A percentile compares a stretch with the other conserved stretches of the same genome.
These are phyloP conservation scores for Drosophila saltans DNA, from an alignment of 1,140 invertebrate genomes.

Conservation along the genomic window DNA sequence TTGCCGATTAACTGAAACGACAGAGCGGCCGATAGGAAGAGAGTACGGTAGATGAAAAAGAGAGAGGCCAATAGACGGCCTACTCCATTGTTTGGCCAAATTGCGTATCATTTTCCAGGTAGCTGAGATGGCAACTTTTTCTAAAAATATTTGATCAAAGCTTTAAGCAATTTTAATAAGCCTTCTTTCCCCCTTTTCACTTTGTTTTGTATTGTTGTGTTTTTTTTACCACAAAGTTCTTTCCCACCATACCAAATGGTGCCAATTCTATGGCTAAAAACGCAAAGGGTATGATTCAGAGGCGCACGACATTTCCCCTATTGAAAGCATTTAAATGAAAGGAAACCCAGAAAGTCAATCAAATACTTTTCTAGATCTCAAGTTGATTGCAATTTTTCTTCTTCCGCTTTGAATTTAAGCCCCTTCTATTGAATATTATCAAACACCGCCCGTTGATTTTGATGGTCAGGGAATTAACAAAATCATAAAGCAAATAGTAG, in stretches of 20 bases:
- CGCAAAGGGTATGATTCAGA: background rate
- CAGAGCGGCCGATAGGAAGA: conserved; percentile 34
- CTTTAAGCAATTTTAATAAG: conserved; percentile 60
- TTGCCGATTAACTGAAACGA: conserved; percentile 75
- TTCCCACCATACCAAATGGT: conserved; percentile 53
- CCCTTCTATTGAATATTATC: background rate
- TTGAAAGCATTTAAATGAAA: too few species aligned
- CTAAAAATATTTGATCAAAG: conserved; percentile 50
- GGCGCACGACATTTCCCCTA: background rate
- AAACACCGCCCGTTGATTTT: conserved; percentile 1
- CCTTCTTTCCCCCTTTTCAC: background rate
- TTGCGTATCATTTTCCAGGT: conserved; percentile 69
- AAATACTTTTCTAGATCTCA: too few species aligned
- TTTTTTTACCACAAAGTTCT: conserved; percentile 23
- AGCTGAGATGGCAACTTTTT: conserved; percentile 18
- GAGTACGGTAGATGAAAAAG: background rate
- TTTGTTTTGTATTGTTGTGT: background rate
- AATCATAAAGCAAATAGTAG: conserved; percentile 78
- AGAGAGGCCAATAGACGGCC: conserved; percentile 3
- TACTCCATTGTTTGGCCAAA: conserved; percentile 52
- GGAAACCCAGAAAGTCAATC: too few species aligned
- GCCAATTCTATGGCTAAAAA: conserved; percentile 35
- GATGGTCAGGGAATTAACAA: conserved; percentile 63
- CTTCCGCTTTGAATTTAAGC: too few species aligned
- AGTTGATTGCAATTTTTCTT: too few species aligned